Evolutionary conservation across 2,888 invertebrate genomes (phyloP), one percentile per base, ranked within the genome.

Genomic region (Patella depressa): DNA sequence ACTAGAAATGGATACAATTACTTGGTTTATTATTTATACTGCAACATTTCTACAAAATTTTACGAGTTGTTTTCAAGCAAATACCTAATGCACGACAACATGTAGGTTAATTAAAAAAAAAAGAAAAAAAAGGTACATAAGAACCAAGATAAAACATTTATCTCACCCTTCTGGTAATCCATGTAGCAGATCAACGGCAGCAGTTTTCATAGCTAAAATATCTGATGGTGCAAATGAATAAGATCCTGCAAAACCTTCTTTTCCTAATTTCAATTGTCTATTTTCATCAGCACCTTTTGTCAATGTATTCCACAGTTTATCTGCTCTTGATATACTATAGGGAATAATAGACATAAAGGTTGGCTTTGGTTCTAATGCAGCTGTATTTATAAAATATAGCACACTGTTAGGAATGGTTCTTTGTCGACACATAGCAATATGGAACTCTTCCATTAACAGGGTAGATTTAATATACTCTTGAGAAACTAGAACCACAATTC

Each of bases 401-500:
- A 87, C 70, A 2, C 75, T 72, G 45, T 76, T 77, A 53, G 73
- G 76, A 7, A 75, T 73, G n/a, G 79, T 78, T 53, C 89, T 74
- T 74, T 89, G 88, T 70, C 87, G 80, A 71, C 84, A 82, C 4
- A 90, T 81, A 9, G 87, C 86, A 3, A 88, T 80, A 74, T 88
- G 86, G 4, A 90, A 84, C 76, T 89, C 88, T 55, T 90, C 86
- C 76, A 88, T 81, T 15, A 86, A 84, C 70, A 84, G 80, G 15
- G 78, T 74, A 12, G 86, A 86, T n/a, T 80, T 71, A 4, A 88
- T 59, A 72, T 85, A 88, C 17, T 86, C 83, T 17, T 85, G 78
- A 0, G 89, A 89, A 12, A 90, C 76, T 53, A 90, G 83, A 24
- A 87, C 75, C 4, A 90, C 86, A 19, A 89, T 83, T 69, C 83